Evolutionary conservation across 2,797 vertebrate species (phyloP).

Genomic region (Gymnothorax javanicus): DNA sequence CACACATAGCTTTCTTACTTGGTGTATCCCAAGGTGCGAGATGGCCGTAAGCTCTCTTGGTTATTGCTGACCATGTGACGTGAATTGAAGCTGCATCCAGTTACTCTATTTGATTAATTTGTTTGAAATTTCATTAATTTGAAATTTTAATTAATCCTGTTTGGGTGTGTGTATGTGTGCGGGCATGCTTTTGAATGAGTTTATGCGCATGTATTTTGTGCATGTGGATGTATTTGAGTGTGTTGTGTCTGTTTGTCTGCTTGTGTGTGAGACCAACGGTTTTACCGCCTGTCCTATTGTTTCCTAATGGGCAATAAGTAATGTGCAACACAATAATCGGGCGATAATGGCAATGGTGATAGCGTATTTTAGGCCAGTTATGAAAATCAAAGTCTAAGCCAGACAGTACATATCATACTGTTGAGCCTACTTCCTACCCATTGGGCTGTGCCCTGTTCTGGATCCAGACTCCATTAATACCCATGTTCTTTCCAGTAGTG

Average conservation of each 20-base stretch:
- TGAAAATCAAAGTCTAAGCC: too few species aligned
- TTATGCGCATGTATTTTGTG: not conserved
- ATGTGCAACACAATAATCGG: not conserved
- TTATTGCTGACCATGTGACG: too few species aligned
- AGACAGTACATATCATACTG: not conserved
- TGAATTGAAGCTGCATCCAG: too few species aligned
- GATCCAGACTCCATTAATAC: not conserved
- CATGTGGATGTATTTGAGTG: not conserved
- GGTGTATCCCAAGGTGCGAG: too few species aligned
- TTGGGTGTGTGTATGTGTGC: not conserved
- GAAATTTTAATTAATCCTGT: not conserved
- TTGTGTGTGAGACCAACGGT: not conserved
- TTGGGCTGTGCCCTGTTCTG: not conserved
- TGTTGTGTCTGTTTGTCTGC: not conserved
- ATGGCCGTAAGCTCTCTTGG: too few species aligned
- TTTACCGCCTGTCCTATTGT: not conserved
- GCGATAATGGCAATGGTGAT: too few species aligned
- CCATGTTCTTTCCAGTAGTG: slow-evolving; percentile 3
- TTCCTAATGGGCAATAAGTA: not conserved
- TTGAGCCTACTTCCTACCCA: too few species aligned
- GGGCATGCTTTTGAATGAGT: not conserved
- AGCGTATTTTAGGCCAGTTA: not conserved
- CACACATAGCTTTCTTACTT: too few species aligned
- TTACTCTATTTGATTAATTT: too few species aligned
- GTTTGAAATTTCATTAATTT: too few species aligned